A percentile compares a stretch with the other conserved stretches of the same genome.
Conservation (phyloP, 2,113 vertebrate species). For the Galemys pyrenaicus region DNA sequence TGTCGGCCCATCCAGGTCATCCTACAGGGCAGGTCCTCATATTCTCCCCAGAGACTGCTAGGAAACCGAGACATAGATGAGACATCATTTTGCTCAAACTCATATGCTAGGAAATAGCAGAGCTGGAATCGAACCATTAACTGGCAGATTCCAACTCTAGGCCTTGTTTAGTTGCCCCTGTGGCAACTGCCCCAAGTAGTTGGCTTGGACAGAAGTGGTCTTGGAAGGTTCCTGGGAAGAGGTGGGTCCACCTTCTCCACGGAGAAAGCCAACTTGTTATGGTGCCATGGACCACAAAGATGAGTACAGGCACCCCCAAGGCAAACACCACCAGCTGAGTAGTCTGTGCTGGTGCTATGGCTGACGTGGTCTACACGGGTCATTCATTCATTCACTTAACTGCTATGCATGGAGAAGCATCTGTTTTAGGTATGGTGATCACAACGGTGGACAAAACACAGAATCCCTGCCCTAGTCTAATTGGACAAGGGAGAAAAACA, state of each 20-base stretch:
- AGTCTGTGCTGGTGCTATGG: neutral
- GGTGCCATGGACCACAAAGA: fast-evolving
- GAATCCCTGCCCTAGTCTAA: neutral
- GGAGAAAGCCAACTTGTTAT: neutral
- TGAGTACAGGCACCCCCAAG: neutral
- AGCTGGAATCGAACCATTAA: neutral
- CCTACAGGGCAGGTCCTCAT: no score
- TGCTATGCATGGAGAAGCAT: neutral
- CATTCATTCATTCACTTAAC: neutral
- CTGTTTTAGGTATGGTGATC: neutral
- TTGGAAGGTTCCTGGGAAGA: neutral
- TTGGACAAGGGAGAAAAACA: neutral
- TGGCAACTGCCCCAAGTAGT: neutral
- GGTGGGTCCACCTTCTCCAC: neutral
- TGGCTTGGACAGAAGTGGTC: neutral
- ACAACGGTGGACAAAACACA: neutral
- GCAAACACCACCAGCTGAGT: neutral
- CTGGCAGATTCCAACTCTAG: neutral
- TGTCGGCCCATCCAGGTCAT: neutral
- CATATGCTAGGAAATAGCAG: neutral
- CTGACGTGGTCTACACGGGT: neutral
- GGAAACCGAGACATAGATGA: neutral
- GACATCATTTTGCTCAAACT: neutral
- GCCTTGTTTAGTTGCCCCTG: neutral
- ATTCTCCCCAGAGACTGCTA: neutral